Base-by-base conservation (phyloP, 2,113 vertebrate genomes). In the Sorex araneus region DNA sequence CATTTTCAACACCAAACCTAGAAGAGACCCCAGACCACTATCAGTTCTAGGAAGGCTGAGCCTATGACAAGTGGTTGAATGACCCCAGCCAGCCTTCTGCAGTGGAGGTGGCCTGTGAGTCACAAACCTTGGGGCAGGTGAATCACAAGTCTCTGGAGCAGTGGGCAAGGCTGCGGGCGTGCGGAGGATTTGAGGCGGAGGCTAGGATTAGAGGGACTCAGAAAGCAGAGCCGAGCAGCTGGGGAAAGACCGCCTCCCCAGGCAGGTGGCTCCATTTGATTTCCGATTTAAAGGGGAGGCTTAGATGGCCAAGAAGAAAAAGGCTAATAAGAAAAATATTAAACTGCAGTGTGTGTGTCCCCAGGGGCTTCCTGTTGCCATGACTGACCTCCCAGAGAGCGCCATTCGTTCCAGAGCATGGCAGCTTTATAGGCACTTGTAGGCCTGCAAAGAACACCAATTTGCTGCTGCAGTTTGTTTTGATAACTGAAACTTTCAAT, bases 361-460 rank as follows among this genome's bases (percentile, higher is more conserved):
- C 97, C 93, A 79, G 98, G 97, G 98, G 98, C 97, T 97, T 96
- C 89, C 96, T 97, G 97, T 96, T 98, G 98, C 98, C 98, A 98
- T 98, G 97, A 98, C 97, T 98, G 98, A 98, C 98, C 98, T 98
- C 98, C 98, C 93, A 88, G 98, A 98, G 97, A 98, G 97, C 87
- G 92, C 98, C 98, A 98, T 98, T 98, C 97, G 97, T 98, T 97
- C 98, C 97, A 93, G 92, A 97, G 8, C 1, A 94, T 98, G 98
- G 98, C 98, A 98, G 98, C 97, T 98, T 98, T 98, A 98, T 98
- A 98, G 98, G 98, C 97, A 97, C 98, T 98, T 98, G 98, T 98
- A 98, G 97, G 97, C 97, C 98, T 97, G 97, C 98, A 98, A 98
- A 97, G 97, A 98, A 98, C 98, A 98, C 98, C 98, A 98, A 98